These are phyloP conservation scores for Hyposmocoma kahamanoa DNA, from an alignment of 1,140 invertebrate species.

Conservation along the genomic window DNA sequence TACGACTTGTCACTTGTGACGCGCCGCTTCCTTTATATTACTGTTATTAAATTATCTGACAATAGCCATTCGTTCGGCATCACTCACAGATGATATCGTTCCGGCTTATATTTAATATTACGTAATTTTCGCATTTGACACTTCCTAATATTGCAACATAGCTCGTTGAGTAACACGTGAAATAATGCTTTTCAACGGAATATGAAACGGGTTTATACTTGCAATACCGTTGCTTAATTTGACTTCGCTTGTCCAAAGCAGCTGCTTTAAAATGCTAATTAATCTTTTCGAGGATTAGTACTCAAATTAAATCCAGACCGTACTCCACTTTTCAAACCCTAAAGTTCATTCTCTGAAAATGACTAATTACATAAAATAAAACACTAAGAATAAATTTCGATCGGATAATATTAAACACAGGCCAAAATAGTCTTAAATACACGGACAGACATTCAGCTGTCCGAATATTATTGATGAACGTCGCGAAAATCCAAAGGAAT, in stretches of 20 bases:
- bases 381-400: conserved; percentile 34
- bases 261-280: background rate
- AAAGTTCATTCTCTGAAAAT: background rate
- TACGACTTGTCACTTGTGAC: conserved; percentile 52
- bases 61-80: conserved; percentile 18
- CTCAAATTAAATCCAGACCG: conserved; percentile 13
- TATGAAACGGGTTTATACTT: background rate
- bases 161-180: no score
- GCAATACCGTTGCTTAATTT: background rate
- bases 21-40: conserved; percentile 54
- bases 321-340: background rate
- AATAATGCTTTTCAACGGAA: no score
- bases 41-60: conserved; percentile 56
- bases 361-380: conserved; percentile 33
- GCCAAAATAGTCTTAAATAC: conserved; percentile 44
- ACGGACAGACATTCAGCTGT: conserved; percentile 45
- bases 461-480: conserved; percentile 64
- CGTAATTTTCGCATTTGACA: no score
- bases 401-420: conserved; percentile 42
- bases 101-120: no score
- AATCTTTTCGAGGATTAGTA: background rate
- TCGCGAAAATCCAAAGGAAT: conserved; percentile 41
- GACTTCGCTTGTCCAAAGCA: background rate
- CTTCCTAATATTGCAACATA: no score
- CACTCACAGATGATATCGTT: no score